Percentiles rank a stretch among this genome's conserved stretches.
Evolutionary conservation across 2,888 invertebrate genomes (phyloP).

Genomic region (Silvanus unidentatus): DNA sequence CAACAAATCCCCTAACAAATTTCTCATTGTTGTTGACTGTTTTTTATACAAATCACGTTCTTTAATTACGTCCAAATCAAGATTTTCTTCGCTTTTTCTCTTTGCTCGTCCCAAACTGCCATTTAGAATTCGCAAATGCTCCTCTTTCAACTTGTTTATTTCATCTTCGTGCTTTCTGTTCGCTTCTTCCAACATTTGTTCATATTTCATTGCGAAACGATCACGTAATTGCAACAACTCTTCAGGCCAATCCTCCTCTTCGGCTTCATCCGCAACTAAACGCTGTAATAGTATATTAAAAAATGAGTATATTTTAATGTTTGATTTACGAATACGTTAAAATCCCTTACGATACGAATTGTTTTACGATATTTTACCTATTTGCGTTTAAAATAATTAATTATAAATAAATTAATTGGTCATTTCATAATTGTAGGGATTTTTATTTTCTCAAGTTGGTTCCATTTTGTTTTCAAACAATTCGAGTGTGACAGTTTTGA

Average conservation of each 20-base stretch:
- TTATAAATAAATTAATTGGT: too few relatives aligned
- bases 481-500: too few relatives aligned
- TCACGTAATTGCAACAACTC: constrained; percentile 68
- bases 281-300: too few relatives aligned
- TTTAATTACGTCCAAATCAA: constrained; percentile 53
- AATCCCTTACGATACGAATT: neutral
- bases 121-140: constrained; percentile 35
- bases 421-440: too few relatives aligned
- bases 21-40: constrained; percentile 59
- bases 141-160: constrained; percentile 47
- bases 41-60: constrained; percentile 58
- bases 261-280: constrained; percentile 60
- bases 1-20: constrained; percentile 62
- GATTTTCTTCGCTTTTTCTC: constrained; percentile 25
- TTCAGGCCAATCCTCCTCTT: constrained; percentile 70
- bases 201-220: constrained; percentile 64
- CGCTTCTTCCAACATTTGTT: constrained; percentile 54
- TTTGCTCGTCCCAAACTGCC: constrained; percentile 38
- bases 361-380: too few relatives aligned
- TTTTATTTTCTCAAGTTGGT: too few relatives aligned
- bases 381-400: too few relatives aligned
- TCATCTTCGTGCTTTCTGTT: constrained; percentile 57
- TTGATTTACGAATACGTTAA: too few relatives aligned
- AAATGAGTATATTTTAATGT: too few relatives aligned
- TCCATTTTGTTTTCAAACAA: too few relatives aligned